Percentiles rank a stretch among this genome's conserved stretches.
These are phyloP conservation scores for Tauraco erythrolophus DNA, from an alignment of 2,113 vertebrate species.

Conservation along the genomic window DNA sequence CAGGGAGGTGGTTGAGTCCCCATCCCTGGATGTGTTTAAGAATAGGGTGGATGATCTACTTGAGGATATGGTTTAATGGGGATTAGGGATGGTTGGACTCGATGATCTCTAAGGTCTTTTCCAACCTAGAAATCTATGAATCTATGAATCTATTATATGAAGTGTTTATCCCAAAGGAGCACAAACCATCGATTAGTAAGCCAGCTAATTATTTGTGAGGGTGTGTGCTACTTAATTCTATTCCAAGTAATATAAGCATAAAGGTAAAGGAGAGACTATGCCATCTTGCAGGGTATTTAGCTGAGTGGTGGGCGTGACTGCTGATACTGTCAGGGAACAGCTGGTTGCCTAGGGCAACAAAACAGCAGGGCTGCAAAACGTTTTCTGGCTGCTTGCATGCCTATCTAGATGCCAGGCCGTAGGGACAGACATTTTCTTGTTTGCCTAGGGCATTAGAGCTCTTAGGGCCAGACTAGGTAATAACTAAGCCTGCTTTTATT, in stretches of 20 bases:
- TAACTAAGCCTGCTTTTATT: not conserved
- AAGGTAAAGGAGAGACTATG: not conserved
- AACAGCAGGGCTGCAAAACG: not conserved
- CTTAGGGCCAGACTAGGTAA: not conserved
- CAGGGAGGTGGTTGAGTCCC: too few species aligned
- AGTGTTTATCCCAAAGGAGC: not conserved
- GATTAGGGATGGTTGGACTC: too few species aligned
- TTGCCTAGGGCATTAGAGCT: not conserved
- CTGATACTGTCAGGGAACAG: not conserved
- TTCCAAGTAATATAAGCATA: not conserved
- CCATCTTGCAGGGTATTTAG: not conserved
- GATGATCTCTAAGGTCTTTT: too few species aligned
- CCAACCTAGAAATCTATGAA: too few species aligned
- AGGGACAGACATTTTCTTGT: not conserved
- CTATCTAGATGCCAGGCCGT: not conserved
- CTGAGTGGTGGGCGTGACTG: not conserved
- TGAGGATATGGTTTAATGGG: too few species aligned
- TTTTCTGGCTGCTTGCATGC: not conserved
- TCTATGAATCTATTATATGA: too few species aligned
- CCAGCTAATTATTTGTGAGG: not conserved
- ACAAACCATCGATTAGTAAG: not conserved
- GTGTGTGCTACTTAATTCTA: not conserved
- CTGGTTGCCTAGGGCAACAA: not conserved
- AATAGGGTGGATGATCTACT: too few species aligned
- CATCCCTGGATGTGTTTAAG: too few species aligned